These are phyloP conservation scores for Mythimna impura DNA, from an alignment of 2,888 invertebrate species.

Conservation along the genomic window DNA sequence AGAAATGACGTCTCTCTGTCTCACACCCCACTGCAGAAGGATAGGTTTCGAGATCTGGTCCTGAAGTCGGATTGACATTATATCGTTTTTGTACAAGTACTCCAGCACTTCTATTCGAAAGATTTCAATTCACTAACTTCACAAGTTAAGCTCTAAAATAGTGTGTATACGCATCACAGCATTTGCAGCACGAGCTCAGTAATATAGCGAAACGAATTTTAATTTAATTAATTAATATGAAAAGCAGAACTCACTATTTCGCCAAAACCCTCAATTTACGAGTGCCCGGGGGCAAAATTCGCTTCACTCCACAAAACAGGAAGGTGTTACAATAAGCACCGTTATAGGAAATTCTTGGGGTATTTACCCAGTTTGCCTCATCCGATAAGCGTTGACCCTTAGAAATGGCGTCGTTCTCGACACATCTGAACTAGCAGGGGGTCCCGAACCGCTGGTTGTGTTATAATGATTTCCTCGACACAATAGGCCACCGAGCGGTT, in stretches of 20 bases:
- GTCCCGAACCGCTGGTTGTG: conserved; percentile 55
- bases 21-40: no score
- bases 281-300: conserved; percentile 43
- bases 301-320: conserved; percentile 54
- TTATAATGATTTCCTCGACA: conserved; percentile 66
- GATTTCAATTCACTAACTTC: not conserved
- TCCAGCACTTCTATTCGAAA: not conserved
- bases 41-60: no score
- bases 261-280: conserved; percentile 57
- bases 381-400: conserved; percentile 49
- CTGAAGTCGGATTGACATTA: no score
- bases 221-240: conserved; percentile 38
- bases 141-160: not conserved
- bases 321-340: conserved; percentile 60
- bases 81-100: no score
- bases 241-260: conserved; percentile 35
- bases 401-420: conserved; percentile 23
- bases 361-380: conserved; percentile 50
- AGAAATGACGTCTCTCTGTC: no score
- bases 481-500: conserved; percentile 67
- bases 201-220: conserved; percentile 10
- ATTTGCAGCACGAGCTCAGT: not conserved
- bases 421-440: conserved; percentile 38
- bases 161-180: not conserved
- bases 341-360: conserved; percentile 61